These are phyloP conservation scores for Augochlorella aurata DNA, from an alignment of 2,888 invertebrate genomes.

Conservation along the genomic window DNA sequence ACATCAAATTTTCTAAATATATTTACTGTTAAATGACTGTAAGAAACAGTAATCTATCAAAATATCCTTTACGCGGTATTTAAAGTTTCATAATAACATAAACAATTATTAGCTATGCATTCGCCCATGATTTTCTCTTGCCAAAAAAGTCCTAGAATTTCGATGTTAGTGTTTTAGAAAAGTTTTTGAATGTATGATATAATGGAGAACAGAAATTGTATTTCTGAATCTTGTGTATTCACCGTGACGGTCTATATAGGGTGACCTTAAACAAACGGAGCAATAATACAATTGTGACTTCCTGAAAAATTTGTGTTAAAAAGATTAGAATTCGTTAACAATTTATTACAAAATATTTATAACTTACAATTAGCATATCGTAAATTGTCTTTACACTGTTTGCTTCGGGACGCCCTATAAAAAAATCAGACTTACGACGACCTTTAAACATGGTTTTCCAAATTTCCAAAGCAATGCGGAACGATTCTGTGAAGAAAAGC, in stretches of 20 bases:
- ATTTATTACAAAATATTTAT: neutral
- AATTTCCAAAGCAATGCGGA: neutral
- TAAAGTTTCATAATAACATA: constrained; percentile 11
- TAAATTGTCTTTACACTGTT: neutral
- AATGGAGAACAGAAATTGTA: neutral
- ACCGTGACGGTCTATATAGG: neutral
- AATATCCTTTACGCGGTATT: neutral
- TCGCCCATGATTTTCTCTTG: neutral
- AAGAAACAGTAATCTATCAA: neutral
- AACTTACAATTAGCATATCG: neutral
- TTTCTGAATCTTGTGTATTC: neutral
- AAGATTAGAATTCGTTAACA: neutral
- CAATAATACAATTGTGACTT: neutral
- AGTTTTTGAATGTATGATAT: neutral
- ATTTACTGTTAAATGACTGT: neutral
- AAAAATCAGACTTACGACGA: neutral
- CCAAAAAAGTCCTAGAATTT: constrained; percentile 4
- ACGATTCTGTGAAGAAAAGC: constrained; percentile 4
- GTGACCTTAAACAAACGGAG: constrained; percentile 11
- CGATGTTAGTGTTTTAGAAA: neutral
- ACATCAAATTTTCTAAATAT: neutral
- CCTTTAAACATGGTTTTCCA: neutral
- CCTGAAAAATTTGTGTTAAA: neutral
- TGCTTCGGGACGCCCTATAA: neutral
- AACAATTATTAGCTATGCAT: neutral